Percentiles rank a stretch among this genome's conserved stretches.
These are phyloP conservation scores for Erithacus rubecula DNA, from an alignment of 2,797 vertebrate species.

Conservation along the genomic window DNA sequence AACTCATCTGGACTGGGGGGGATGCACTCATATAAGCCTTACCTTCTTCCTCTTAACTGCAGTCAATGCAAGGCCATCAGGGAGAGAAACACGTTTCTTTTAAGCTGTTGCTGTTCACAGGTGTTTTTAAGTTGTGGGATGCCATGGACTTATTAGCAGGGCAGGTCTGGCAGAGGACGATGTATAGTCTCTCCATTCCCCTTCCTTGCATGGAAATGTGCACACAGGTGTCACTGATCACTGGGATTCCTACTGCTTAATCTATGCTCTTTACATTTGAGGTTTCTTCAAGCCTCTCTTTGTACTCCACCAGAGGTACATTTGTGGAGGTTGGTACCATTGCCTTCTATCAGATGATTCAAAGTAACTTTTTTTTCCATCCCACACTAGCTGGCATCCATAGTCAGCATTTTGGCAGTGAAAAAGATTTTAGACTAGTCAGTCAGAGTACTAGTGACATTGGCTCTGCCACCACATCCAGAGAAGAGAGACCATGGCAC, in stretches of 20 bases:
- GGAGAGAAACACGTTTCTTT: slow-evolving; percentile 14
- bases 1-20: background rate
- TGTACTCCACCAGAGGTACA: background rate
- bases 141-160: background rate
- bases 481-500: background rate
- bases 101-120: background rate
- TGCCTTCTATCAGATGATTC: background rate
- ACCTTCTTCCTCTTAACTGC: slow-evolving; percentile 24
- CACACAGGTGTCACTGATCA: background rate
- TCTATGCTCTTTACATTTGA: background rate
- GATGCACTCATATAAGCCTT: background rate
- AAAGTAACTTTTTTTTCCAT: background rate
- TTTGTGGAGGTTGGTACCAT: background rate
- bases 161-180: background rate
- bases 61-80: background rate
- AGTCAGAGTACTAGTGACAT: background rate
- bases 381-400: background rate
- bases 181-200: background rate
- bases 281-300: background rate
- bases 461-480: background rate
- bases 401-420: background rate
- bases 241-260: background rate
- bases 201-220: background rate
- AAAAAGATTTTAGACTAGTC: background rate
- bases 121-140: background rate